Evolutionary conservation across 2,888 invertebrate genomes (phyloP), one percentile per base, ranked within the genome.

Genomic region (Unio delphinus): DNA sequence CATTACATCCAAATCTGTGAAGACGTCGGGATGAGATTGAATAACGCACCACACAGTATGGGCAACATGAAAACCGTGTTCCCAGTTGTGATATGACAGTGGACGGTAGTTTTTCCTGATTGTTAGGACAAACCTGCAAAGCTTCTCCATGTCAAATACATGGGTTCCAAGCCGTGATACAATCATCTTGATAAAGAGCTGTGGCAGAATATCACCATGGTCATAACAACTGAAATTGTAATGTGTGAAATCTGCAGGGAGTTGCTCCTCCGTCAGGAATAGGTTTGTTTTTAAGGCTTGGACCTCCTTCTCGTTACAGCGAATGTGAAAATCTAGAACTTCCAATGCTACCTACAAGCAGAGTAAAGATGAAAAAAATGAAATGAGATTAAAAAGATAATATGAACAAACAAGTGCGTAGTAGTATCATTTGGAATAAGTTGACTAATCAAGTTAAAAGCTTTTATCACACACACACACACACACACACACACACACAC

Each of bases 41-140:
- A 86, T 57, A 67, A 85, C 80, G 18, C 68, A 72, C 81, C 83
- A 86, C 45, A 84, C 70, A 30, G 69, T 73, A 65, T 86, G 85
- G 3, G 81, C 76, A n/a, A 86, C 86, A n/a, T 78, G 79, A 65
- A 83, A 85, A 34, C 81, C 86, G 70, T 86, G 86, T 55, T 76
- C 68, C 84, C 84, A 86, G 73, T 86, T 86, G 74, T 86, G 86
- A 68, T 86, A 86, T 18, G 78, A 61, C 18, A 86, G 76, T 0
- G 78, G 76, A 1, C 86, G 79, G 70, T 86, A 86, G 63, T 86
- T 86, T 72, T 85, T 85, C 55, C 77, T 72, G 15, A 86, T 82
- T 11, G 86, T 86, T 61, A 84, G 67, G 6, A 76, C 72, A 66
- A 86, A 86, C 4, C 77, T 72, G 63, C 81, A 80, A 45, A 86